Evolutionary conservation across 2,797 vertebrate species (phyloP).

Genomic region (Euphonia xanthogaster): DNA sequence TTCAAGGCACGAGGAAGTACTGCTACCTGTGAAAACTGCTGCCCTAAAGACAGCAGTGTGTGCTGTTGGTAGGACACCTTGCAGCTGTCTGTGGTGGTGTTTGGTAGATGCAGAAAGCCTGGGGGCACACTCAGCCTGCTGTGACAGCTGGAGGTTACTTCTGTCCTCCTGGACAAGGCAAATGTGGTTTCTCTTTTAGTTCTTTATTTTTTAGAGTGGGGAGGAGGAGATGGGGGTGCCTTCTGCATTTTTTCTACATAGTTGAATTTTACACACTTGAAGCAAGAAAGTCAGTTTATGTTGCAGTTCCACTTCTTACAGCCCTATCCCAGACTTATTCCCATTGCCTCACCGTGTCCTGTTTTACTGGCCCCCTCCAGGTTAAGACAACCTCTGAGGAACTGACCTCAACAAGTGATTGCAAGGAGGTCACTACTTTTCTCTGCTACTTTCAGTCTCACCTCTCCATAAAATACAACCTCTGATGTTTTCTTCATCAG

Average conservation of each 20-base stretch:
- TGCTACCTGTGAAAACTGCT: not conserved
- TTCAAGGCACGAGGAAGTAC: not conserved
- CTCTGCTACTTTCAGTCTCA: not conserved
- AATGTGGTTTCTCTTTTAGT: not conserved
- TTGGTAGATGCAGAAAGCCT: not conserved
- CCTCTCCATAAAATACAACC: not conserved
- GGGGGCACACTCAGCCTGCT: not conserved
- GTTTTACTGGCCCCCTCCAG: not conserved
- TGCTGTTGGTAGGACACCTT: not conserved
- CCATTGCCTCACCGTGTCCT: rapidly evolving
- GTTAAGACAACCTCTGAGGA: not conserved
- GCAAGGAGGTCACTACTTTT: not conserved
- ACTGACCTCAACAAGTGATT: not conserved
- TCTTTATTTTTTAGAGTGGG: not conserved
- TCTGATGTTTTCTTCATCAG: not conserved
- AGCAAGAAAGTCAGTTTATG: not conserved
- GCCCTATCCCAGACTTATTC: not conserved
- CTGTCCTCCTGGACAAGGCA: not conserved
- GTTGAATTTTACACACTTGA: not conserved
- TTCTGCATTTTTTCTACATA: not conserved
- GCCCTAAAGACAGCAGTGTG: not conserved
- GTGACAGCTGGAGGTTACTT: not conserved
- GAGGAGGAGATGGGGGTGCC: rapidly evolving
- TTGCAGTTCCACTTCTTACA: not conserved
- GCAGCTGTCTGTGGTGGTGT: not conserved